Evolutionary conservation across 1,140 invertebrate genomes (phyloP).

Genomic region (Eriocheir sinensis): DNA sequence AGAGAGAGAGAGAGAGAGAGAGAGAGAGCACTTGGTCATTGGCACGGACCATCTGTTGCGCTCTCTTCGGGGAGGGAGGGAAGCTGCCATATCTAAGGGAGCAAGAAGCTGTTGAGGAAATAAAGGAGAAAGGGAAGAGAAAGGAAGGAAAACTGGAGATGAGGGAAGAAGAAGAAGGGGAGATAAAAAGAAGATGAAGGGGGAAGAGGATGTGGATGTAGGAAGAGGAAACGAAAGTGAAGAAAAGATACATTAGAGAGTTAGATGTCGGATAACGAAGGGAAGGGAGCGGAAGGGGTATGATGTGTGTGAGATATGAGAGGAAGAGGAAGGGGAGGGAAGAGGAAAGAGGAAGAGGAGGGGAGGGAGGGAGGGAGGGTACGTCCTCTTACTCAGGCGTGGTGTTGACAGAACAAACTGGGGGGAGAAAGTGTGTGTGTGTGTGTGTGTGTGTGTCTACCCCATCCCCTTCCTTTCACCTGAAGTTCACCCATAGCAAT

Average conservation of each 20-base stretch:
- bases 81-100: no score
- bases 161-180: not conserved
- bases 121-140: not conserved
- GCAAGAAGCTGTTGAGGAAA: no score
- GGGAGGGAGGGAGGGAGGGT: not conserved
- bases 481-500: no score
- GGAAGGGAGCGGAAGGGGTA: not conserved
- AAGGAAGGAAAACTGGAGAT: not conserved
- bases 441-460: constrained; percentile 27
- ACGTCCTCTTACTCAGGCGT: not conserved
- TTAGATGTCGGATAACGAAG: not conserved
- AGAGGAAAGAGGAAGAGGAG: not conserved
- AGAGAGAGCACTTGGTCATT: no score
- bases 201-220: not conserved
- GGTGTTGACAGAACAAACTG: not conserved
- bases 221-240: not conserved
- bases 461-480: no score
- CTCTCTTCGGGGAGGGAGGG: no score
- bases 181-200: constrained; percentile 33
- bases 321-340: not conserved
- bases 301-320: not conserved
- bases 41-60: no score
- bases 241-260: not conserved
- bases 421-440: not conserved
- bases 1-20: constrained; percentile 62